Conservation (phyloP, 2,113 vertebrate genomes). For the human (Homo sapiens) region DNA sequence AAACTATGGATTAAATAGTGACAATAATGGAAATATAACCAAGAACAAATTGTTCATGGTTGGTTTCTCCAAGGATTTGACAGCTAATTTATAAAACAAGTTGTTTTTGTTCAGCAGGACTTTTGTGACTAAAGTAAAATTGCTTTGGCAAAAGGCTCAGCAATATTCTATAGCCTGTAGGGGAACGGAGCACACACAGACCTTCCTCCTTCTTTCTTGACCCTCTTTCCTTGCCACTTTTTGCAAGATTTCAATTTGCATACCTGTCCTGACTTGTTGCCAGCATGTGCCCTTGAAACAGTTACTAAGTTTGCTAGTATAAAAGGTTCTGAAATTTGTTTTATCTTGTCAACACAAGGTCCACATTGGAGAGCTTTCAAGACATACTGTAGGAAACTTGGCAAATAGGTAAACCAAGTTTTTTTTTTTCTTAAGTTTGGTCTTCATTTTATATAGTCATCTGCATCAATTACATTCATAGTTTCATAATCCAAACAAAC, state of each 20-base stretch:
- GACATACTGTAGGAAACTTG: not conserved
- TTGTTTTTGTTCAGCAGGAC: conserved; percentile 70
- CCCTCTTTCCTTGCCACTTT: not conserved
- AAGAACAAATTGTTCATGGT: conserved; percentile 79
- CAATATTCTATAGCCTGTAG: not conserved
- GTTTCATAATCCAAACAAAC: not conserved
- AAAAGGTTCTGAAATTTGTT: not conserved
- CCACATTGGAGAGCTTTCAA: not conserved
- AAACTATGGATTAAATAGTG: conserved; percentile 76
- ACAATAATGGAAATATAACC: conserved; percentile 79
- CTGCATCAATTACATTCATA: not conserved
- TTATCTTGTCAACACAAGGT: not conserved
- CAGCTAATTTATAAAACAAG: conserved; percentile 79
- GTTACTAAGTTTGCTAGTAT: conserved; percentile 17
- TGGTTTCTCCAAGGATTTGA: conserved; percentile 79
- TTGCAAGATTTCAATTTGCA: conserved; percentile 5
- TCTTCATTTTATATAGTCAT: not conserved
- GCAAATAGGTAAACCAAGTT: not conserved
- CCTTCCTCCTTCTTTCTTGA: not conserved
- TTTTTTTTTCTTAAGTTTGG: not conserved
- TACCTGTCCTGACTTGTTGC: not conserved
- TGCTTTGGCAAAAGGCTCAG: conserved; percentile 39
- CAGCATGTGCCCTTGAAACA: not conserved
- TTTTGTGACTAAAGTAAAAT: conserved; percentile 65
- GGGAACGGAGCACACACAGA: not conserved